Base-by-base conservation (phyloP, 2,888 invertebrate species). In the Nomada goodeniana region DNA sequence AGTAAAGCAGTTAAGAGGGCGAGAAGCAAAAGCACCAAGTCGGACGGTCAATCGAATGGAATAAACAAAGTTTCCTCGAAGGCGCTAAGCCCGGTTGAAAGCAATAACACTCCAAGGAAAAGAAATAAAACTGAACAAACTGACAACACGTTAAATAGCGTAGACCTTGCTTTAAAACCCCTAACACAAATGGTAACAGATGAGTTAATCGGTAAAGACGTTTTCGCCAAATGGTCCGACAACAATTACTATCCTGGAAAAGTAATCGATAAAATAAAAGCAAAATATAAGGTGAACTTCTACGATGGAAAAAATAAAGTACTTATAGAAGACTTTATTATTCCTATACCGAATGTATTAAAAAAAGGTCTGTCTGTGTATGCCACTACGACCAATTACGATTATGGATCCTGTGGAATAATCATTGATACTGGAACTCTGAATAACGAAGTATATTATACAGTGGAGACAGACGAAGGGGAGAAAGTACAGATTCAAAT, bases 151-250 rank as follows among this genome's bases (percentile, higher is more conserved):
- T 2, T 50, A 3, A 68, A 7, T 20, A 18, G 20, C 2, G 1
- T 36, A 18, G 67, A 75, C 0, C 15, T 23, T 18, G 18, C 53
- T 0, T 11, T 26, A 3, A 87, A 83, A 53, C n/a, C 76, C 3
- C 23, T 68, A 0, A 18, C 70, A 0, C 65, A 44, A 23, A 5
- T 53, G 1, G 11, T 67, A 20, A 55, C 44, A 1, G 92, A 92
- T 29, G 87, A 89, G 4, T 68, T 92, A n/a, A 83, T 91, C 2
- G 93, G 93, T 0, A 91, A 91, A 52, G 87, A 91, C 42, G 96
- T 96, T 0, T 94, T 96, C 85, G 96, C 96, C 0, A 96, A 96
- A 91, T 96, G 96, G 96, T 95, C 95, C 0, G 96, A 96, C 89
- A 96, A 95, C 88, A 95, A 95, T 80, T 96, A 96, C 86, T 96